Evolutionary conservation across 2,888 invertebrate genomes (phyloP).

Genomic region (Phalera bucephala): DNA sequence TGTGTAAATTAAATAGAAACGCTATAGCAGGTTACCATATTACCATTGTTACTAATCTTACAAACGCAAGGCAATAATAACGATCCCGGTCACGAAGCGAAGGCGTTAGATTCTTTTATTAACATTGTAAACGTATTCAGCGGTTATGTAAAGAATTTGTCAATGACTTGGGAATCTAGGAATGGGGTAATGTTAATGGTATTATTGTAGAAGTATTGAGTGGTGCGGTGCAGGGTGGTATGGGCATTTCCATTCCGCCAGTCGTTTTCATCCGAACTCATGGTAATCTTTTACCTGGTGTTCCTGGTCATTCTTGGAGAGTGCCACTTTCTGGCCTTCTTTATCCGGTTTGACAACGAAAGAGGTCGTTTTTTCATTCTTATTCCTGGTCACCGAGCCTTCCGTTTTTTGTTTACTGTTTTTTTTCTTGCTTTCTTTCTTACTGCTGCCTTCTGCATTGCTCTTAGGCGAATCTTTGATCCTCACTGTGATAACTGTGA

Average conservation of each 20-base stretch:
- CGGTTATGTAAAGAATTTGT: neutral
- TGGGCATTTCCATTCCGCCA: too few species aligned
- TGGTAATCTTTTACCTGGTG: conserved; percentile 51
- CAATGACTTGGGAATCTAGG: too few species aligned
- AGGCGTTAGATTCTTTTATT: conserved; percentile 24
- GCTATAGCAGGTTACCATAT: conserved; percentile 41
- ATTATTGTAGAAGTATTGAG: too few species aligned
- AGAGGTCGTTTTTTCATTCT: conserved; percentile 55
- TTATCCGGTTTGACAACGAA: conserved; percentile 62
- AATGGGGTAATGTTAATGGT: too few species aligned
- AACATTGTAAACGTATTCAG: conserved; percentile 3
- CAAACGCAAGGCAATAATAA: conserved; percentile 35
- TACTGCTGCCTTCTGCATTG: conserved; percentile 84
- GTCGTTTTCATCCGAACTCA: conserved; percentile 3
- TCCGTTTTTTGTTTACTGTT: conserved; percentile 83
- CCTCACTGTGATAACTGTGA: conserved; percentile 86
- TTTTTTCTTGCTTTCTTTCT: conserved; percentile 86
- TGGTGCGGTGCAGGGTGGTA: too few species aligned
- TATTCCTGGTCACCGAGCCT: conserved; percentile 72
- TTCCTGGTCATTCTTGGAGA: conserved; percentile 53
- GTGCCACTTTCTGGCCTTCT: conserved; percentile 52
- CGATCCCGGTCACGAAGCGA: conserved; percentile 43
- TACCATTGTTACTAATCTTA: conserved; percentile 45
- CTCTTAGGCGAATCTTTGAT: conserved; percentile 84
- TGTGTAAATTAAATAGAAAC: conserved; percentile 54